Evolutionary conservation across 2,113 vertebrate genomes (phyloP), one percentile per base, ranked within the genome.

Genomic region (Podarcis muralis): DNA sequence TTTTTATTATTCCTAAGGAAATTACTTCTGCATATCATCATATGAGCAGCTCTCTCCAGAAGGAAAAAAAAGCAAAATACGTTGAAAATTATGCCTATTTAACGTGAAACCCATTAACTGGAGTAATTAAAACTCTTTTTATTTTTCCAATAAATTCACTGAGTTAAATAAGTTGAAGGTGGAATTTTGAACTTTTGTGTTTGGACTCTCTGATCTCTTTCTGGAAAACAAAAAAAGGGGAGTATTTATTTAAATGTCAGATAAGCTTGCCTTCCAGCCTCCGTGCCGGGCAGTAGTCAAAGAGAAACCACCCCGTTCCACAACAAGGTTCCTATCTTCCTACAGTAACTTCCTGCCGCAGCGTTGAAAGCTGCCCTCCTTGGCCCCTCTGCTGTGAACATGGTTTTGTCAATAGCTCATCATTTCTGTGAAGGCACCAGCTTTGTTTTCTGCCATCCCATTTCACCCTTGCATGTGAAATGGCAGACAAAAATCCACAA

Each of bases 91-190:
- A 95, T 97, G 97, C 97, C 93, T 99, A 99, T 99, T 99, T 99
- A 99, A 99, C 98, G 85, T 98, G 95, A 97, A 96, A 95, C 96
- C 97, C 98, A 98, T 98, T 98, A 99, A 99, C 99, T 99, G 98
- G 98, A 99, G 98, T 98, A 98, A 98, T 98, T 98, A 97, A 97
- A 98, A 97, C 97, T 97, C 96, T 97, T 97, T 97, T 97, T 97
- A 97, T 97, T 97, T 97, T 98, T 97, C 96, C 97, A 98, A 97
- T 97, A 96, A 97, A 97, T 98, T 98, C 96, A 96, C 95, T 96
- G 95, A 97, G 93, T 95, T 95, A 96, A 96, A 96, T 97, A 97
- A 97, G 95, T 97, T 97, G 97, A 97, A 97, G 97, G 97, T 96
- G 95, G 96, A 97, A 96, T 97, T 96, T 92, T 97, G 95, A 98